phyloP scores from a whole-genome alignment of 2,888 invertebrate species.

The Acanthosepion pharaonis region DNA sequence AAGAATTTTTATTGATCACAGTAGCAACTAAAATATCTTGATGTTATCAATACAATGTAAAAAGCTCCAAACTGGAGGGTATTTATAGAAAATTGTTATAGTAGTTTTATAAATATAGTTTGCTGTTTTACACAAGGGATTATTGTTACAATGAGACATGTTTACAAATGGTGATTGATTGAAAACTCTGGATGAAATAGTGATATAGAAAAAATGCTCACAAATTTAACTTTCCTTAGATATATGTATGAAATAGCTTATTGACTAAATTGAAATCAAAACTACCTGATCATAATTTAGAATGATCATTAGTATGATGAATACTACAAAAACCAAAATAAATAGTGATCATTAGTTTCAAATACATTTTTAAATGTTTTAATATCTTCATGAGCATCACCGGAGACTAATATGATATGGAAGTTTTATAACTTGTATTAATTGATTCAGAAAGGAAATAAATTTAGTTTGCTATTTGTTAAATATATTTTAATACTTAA shows the following conservation, averaged over 20 bases:
- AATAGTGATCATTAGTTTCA: neutral
- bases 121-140: neutral
- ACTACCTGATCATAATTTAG: neutral
- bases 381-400: neutral
- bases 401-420: neutral
- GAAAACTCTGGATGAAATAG: neutral
- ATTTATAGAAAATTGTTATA: slow-evolving; percentile 33
- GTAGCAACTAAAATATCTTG: neutral
- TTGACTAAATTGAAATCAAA: neutral
- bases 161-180: slow-evolving; percentile 33
- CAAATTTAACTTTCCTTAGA: neutral
- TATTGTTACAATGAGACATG: neutral
- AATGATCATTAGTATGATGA: neutral
- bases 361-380: neutral
- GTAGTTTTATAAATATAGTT: slow-evolving; percentile 21
- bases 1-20: slow-evolving; percentile 33
- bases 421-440: neutral
- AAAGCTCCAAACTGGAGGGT: slow-evolving; percentile 13
- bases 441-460: neutral
- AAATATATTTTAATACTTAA: neutral
- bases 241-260: neutral
- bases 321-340: neutral
- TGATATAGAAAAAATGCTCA: neutral
- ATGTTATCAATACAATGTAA: neutral
- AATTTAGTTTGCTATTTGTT: neutral